Percentiles rank a stretch among this genome's conserved stretches.
Evolutionary conservation across 1,140 invertebrate genomes (phyloP).

Genomic region (Tribolium castaneum): DNA sequence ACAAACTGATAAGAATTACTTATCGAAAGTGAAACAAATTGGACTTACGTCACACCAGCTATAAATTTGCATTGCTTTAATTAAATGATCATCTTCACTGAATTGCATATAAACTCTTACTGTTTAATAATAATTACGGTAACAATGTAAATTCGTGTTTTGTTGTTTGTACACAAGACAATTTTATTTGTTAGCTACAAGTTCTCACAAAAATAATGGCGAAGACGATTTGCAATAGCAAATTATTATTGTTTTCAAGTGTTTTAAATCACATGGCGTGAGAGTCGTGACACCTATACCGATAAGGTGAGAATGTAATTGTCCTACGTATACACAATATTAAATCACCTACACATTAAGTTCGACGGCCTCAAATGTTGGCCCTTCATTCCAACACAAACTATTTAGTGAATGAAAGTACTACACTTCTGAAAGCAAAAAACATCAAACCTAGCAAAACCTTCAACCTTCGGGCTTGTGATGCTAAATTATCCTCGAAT

Average conservation of each 20-base stretch:
- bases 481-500: not conserved
- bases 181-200: not conserved
- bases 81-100: not conserved
- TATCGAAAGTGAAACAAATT: not conserved
- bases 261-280: conserved; percentile 22
- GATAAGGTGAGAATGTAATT: conserved; percentile 28
- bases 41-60: not conserved
- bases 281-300: conserved; percentile 14
- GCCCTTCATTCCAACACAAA: not conserved
- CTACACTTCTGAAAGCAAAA: not conserved
- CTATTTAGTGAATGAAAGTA: not conserved
- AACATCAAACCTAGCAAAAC: too few relatives aligned
- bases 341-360: conserved; percentile 23
- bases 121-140: not conserved
- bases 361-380: not conserved
- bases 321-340: conserved; percentile 17
- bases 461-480: not conserved
- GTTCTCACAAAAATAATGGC: conserved; percentile 1
- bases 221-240: conserved; percentile 19
- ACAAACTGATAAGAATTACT: not conserved
- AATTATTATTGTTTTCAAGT: conserved; percentile 17
- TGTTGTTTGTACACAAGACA: not conserved
- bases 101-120: not conserved
- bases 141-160: not conserved
- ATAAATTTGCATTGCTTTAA: not conserved